Base-by-base conservation (phyloP, 1,140 invertebrate genomes). In the Heliconius congener region DNA sequence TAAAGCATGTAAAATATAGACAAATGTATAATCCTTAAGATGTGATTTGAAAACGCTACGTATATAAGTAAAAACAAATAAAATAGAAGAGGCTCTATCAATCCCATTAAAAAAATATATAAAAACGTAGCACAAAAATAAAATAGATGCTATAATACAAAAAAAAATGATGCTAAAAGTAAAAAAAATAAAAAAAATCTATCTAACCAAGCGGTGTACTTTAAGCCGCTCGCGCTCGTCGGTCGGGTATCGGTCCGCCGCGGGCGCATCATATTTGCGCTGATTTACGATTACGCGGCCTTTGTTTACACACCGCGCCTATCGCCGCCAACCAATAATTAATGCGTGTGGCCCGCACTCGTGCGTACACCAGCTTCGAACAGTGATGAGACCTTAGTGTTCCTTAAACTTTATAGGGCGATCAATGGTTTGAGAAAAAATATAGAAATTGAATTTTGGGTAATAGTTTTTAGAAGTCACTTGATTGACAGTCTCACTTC, bases 241-340 rank as follows among this genome's bases (percentile, higher is more conserved):
- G 42, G 42, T 57, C 55, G 55, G 55, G 55, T 66, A 66, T 16
- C 60, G 60, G 60, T 30, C 60, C 11, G 80, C 82, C 74, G 76
- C 79, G 42, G 79, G 75, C 80, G 78, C 80, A 83, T 81, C 70
- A 80, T 83, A 82, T 84, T 71, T 71, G 73, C 74, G 66, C 74
- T 75, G 83, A 84, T 86, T 83, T 85, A 83, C 81, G 76, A 52
- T 66, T 16, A 66, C 60, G 80, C 77, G 39, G 71, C 72, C 73
- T 87, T 87, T 87, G 87, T 88, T 88, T 87, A 84, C 85, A 80
- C 87, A 46, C 81, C 77, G 77, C 78, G 30, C 55, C 79, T 79
- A 75, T 79, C 78, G 73, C 73, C 78, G 73, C 73, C 60, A 85
- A 81, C 79, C 76, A 84, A 80, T 84, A 86, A 88, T 88, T 86